A percentile compares a stretch with the other conserved stretches of the same genome.
Evolutionary conservation across 1,140 invertebrate genomes (phyloP).

Genomic region (Drosophila auraria): DNA sequence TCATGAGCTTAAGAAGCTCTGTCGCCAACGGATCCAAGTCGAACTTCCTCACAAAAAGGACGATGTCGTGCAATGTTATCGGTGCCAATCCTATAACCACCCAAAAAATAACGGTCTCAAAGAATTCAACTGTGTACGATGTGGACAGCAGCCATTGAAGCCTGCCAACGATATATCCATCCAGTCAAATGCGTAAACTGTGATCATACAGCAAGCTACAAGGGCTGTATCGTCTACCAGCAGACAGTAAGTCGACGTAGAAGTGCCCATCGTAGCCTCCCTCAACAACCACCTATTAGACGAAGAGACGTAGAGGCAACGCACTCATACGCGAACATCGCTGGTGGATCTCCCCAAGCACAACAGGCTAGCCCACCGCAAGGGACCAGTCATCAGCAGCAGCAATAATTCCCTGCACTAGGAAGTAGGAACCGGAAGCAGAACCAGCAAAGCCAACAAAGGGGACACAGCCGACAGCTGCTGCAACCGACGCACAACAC

Average conservation of each 20-base stretch:
- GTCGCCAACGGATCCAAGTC: not conserved
- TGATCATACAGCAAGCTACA: not conserved
- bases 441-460: too few relatives aligned
- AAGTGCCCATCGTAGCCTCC: not conserved
- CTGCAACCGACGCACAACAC: too few relatives aligned
- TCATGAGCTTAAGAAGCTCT: not conserved
- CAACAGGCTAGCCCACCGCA: too few relatives aligned
- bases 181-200: not conserved
- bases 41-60: too few relatives aligned
- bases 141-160: not conserved
- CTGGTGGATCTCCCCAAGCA: too few relatives aligned
- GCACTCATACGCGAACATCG: too few relatives aligned
- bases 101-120: not conserved
- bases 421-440: too few relatives aligned
- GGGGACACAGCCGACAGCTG: too few relatives aligned
- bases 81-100: too few relatives aligned
- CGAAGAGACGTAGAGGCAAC: not conserved
- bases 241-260: not conserved
- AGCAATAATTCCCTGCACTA: too few relatives aligned
- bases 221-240: not conserved
- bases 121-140: not conserved
- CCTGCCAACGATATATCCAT: not conserved
- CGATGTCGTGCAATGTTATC: too few relatives aligned
- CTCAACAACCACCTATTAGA: not conserved
- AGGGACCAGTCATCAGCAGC: too few relatives aligned